phyloP scores from a whole-genome alignment of 1,140 invertebrate species.

The Pomacea maculata region DNA sequence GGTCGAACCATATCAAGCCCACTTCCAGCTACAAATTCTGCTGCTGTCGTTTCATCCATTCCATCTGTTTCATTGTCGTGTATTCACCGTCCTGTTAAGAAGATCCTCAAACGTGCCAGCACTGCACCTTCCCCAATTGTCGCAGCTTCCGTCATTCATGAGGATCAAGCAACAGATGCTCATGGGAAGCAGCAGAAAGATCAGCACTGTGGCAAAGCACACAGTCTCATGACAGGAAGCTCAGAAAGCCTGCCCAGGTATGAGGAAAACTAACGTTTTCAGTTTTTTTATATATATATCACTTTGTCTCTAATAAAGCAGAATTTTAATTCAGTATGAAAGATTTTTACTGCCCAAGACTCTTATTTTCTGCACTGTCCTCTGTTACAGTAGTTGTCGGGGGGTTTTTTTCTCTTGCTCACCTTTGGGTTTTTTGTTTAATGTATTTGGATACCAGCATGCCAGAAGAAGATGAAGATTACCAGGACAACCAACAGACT shows the following conservation, averaged over 20 bases:
- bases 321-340: no score
- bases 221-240: conserved; percentile 61
- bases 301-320: no score
- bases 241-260: conserved; percentile 63
- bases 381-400: no score
- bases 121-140: conserved; percentile 37
- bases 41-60: no score
- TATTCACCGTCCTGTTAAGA: conserved; percentile 36
- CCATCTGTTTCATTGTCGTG: background rate
- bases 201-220: conserved; percentile 33
- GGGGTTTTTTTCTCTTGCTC: no score
- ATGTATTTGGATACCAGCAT: conserved; percentile 36
- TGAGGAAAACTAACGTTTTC: no score
- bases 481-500: conserved; percentile 27
- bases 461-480: conserved; percentile 40
- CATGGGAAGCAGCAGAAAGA: conserved; percentile 24
- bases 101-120: conserved; percentile 43
- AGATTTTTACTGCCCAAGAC: no score
- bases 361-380: no score
- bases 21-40: no score
- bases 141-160: conserved; percentile 32
- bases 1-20: conserved; percentile 21
- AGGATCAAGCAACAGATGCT: conserved; percentile 22
- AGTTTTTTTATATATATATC: no score
- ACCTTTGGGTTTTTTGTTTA: no score